Evolutionary conservation across 2,797 vertebrate genomes (phyloP).

Genomic region (Atherinosoma microstoma): DNA sequence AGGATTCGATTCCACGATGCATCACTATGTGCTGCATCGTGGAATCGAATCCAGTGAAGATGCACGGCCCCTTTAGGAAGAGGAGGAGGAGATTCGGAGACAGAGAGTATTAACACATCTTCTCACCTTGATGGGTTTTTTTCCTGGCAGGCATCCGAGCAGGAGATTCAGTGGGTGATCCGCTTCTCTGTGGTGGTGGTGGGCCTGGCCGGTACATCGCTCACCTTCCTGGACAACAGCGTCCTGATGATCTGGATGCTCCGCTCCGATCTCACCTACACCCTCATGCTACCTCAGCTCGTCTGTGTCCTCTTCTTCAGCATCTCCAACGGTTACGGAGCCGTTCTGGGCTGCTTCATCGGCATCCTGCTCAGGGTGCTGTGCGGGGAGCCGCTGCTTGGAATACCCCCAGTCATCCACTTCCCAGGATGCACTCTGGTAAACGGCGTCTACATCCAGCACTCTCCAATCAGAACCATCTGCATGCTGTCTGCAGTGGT

Average conservation of each 20-base stretch:
- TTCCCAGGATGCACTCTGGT: constrained; percentile 79
- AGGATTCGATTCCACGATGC: too few species aligned
- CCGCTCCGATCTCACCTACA: constrained; percentile 78
- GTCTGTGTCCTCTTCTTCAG: constrained; percentile 79
- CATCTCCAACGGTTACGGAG: constrained; percentile 77
- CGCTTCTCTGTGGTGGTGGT: constrained; percentile 73
- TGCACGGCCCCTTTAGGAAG: too few species aligned
- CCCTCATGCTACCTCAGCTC: constrained; percentile 83
- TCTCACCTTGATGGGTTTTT: neutral
- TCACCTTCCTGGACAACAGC: constrained; percentile 76
- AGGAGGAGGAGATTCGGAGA: too few species aligned
- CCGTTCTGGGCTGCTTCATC: constrained; percentile 39
- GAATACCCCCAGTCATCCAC: constrained; percentile 63
- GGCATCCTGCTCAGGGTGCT: constrained; percentile 50
- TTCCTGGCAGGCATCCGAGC: constrained; percentile 75
- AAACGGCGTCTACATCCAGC: constrained; percentile 73
- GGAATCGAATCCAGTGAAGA: too few species aligned
- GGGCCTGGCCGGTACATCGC: constrained; percentile 67
- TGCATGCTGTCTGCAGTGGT: constrained; percentile 77
- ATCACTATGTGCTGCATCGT: too few species aligned
- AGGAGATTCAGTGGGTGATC: constrained; percentile 81
- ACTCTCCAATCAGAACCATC: constrained; percentile 84
- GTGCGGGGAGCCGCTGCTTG: constrained; percentile 65
- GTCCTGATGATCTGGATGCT: constrained; percentile 83
- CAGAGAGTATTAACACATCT: too few species aligned